A percentile compares a stretch with the other conserved stretches of the same genome.
phyloP scores from a whole-genome alignment of 2,797 vertebrate genomes.

The Zenarchopterus dispar region DNA sequence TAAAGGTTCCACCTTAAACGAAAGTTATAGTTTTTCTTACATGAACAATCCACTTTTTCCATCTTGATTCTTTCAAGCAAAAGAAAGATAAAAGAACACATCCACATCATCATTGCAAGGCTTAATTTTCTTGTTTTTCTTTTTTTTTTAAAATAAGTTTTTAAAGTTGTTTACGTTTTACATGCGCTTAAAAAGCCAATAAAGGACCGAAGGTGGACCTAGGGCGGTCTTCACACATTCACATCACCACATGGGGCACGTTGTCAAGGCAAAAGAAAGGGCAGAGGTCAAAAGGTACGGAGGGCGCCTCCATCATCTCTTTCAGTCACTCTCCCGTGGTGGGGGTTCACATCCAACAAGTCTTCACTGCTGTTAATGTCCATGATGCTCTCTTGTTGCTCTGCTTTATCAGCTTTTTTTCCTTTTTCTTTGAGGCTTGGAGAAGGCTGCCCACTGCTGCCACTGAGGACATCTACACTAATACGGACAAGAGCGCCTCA shows the following conservation, averaged over 20 bases:
- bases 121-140: slow-evolving; percentile 83
- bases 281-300: slow-evolving; percentile 83
- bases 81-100: slow-evolving; percentile 88
- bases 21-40: slow-evolving; percentile 81
- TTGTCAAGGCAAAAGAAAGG: slow-evolving; percentile 89
- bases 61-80: slow-evolving; percentile 85
- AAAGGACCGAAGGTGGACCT: slow-evolving; percentile 85
- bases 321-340: slow-evolving; percentile 62
- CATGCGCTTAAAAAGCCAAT: slow-evolving; percentile 90
- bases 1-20: slow-evolving; percentile 87
- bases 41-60: slow-evolving; percentile 82
- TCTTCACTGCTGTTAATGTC: slow-evolving; percentile 58
- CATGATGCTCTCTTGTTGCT: slow-evolving; percentile 46
- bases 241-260: slow-evolving; percentile 91
- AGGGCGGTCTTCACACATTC: slow-evolving; percentile 88
- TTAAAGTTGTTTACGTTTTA: slow-evolving; percentile 87
- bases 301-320: slow-evolving; percentile 78
- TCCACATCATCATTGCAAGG: slow-evolving; percentile 89
- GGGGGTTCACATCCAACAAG: slow-evolving; percentile 64
- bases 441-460: slow-evolving; percentile 71
- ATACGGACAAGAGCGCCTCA: slow-evolving; percentile 78
- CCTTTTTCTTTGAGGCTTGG: slow-evolving; percentile 61
- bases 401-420: slow-evolving; percentile 46
- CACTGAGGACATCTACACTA: slow-evolving; percentile 79
- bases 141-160: slow-evolving; percentile 80